Base-by-base conservation (phyloP, 2,888 invertebrate species). In the Mycalesis mineus region DNA sequence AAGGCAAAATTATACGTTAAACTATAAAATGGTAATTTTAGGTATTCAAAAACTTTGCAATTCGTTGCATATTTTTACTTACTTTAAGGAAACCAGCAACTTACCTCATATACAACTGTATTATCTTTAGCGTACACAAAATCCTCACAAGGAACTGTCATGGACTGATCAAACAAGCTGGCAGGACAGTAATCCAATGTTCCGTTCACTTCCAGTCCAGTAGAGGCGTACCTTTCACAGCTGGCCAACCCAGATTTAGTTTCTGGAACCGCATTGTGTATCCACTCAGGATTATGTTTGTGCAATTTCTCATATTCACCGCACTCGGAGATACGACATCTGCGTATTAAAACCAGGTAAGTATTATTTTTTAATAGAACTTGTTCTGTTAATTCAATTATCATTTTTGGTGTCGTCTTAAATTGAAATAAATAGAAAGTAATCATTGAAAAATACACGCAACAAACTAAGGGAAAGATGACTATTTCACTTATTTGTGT, bases 321-420 rank as follows among this genome's bases (percentile, higher is more conserved):
- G 64, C 90, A 91, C 65, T 84, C 84, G n/a, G 82, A 76, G 40
- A 91, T 79, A 37, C 72, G 68, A 64, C 91, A 91, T 68, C 91
- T 90, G 63, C 14, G 47, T 54, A 14, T 44, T 31, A 7, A 8
- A 36, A n/a, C 22, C 22, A 22, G 5, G 5, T 5, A 22, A 22
- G 22, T 22, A n/a, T n/a, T n/a, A n/a, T n/a, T n/a, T n/a, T n/a
- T n/a, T n/a, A n/a, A n/a, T n/a, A n/a, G n/a, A n/a, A n/a, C n/a
- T n/a, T n/a, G n/a, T n/a, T n/a, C n/a, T n/a, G n/a, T n/a, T 22
- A 22, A 22, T 22, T 22, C n/a, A n/a, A 22, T 22, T 22, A 22
- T 22, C 2, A 22, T 22, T 22, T 22, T 22, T 22, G 22, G 2
- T 22, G 5, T 22, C 22, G 22, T 22, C 22, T 22, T 4, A 22